phyloP scores from a whole-genome alignment of 2,888 invertebrate species.

The Hylaea fasciaria region DNA sequence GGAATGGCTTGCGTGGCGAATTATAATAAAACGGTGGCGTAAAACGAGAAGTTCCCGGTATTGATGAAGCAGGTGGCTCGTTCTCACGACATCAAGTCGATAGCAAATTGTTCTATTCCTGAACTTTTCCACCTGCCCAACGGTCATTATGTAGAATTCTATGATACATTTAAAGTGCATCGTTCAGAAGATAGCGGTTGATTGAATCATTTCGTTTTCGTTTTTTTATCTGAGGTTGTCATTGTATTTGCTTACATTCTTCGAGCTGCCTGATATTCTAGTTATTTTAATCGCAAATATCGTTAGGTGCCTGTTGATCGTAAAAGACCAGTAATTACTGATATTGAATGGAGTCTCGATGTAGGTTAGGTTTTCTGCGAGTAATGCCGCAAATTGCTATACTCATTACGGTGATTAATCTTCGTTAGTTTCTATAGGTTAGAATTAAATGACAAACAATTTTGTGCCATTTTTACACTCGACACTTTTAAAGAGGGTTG shows the following conservation, averaged over 20 bases:
- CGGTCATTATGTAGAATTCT: constrained; percentile 39
- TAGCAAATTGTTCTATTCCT: constrained; percentile 71
- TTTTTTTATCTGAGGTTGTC: too few species aligned
- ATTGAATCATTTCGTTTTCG: constrained; percentile 9
- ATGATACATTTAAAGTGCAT: constrained; percentile 19
- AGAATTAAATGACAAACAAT: constrained; percentile 7
- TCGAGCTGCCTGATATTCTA: neutral
- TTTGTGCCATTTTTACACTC: neutral
- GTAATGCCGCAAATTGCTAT: constrained; percentile 49
- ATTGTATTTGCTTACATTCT: neutral
- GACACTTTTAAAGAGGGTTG: neutral
- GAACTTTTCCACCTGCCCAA: constrained; percentile 63
- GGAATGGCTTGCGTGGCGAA: constrained; percentile 33
- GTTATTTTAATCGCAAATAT: constrained; percentile 4
- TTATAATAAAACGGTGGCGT: constrained; percentile 45
- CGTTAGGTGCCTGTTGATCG: constrained; percentile 2
- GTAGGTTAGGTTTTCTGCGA: constrained; percentile 49
- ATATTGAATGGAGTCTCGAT: constrained; percentile 40
- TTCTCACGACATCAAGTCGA: constrained; percentile 65
- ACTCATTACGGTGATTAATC: constrained; percentile 34
- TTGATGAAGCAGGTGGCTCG: constrained; percentile 66
- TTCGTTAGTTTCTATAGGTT: constrained; percentile 17
- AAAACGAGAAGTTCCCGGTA: constrained; percentile 50
- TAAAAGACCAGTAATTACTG: constrained; percentile 23
- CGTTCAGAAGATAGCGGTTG: constrained; percentile 13